These are phyloP conservation scores for Tonatia bakeri DNA, from an alignment of 2,113 vertebrate species.

Conservation along the genomic window DNA sequence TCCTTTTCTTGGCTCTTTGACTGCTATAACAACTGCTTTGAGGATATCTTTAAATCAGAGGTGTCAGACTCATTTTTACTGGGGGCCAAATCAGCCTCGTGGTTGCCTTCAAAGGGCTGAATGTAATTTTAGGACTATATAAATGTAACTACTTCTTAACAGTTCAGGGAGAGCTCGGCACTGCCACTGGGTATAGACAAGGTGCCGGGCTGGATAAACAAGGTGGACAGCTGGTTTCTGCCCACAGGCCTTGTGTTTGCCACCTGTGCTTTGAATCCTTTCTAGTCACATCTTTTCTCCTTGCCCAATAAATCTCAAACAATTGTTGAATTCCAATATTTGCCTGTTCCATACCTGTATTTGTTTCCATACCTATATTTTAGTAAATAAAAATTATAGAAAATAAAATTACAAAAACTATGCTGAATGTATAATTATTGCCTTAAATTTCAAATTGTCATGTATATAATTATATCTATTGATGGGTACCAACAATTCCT, in stretches of 20 bases:
- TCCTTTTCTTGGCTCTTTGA: background rate
- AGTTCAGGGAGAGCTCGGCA: too few relatives aligned
- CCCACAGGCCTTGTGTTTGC: too few relatives aligned
- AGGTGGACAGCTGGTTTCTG: too few relatives aligned
- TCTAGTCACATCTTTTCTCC: background rate
- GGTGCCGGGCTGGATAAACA: too few relatives aligned
- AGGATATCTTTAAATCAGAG: background rate
- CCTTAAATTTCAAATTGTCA: background rate
- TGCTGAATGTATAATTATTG: background rate
- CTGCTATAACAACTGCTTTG: background rate
- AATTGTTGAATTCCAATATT: background rate
- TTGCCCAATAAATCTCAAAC: background rate
- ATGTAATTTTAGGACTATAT: too few relatives aligned
- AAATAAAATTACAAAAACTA: background rate
- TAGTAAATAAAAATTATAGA: background rate
- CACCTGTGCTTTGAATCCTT: background rate
- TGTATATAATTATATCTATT: background rate
- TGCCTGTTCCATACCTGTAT: background rate
- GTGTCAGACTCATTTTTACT: too few relatives aligned
- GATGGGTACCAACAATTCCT: background rate
- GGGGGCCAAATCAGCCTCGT: too few relatives aligned
- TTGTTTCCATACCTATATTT: background rate
- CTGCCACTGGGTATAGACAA: too few relatives aligned
- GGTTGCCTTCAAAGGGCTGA: too few relatives aligned
- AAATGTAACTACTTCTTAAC: too few relatives aligned